phyloP scores from a whole-genome alignment of 64 coral and sea anemone species.

The Pocillopora verrucosa region DNA sequence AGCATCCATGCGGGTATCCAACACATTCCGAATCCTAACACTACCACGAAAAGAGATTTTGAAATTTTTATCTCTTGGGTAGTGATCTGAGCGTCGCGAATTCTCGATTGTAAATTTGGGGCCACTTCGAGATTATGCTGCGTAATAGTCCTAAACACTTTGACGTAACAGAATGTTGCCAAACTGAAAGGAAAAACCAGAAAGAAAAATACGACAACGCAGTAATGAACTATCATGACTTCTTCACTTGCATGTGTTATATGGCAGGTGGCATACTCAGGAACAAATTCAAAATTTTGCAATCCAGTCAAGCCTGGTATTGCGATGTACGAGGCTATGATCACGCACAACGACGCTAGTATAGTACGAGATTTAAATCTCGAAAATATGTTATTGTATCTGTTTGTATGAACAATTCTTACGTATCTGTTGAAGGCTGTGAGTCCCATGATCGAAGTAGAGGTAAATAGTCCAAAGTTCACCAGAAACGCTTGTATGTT shows the following conservation, averaged over 20 bases:
- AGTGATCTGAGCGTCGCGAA: background rate
- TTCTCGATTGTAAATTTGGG: background rate
- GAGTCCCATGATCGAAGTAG: slow-evolving; percentile 6
- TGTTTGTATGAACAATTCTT: slow-evolving; percentile 10
- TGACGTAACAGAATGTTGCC: background rate
- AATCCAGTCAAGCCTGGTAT: slow-evolving; percentile 5
- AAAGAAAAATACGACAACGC: slow-evolving; percentile 9
- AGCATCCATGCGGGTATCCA: slow-evolving; percentile 26
- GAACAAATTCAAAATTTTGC: slow-evolving; percentile 10
- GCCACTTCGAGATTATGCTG: slow-evolving; percentile 14
- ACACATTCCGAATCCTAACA: background rate
- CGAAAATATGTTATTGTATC: background rate
- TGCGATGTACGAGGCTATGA: background rate
- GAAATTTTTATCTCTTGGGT: slow-evolving; percentile 26
- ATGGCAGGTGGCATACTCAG: slow-evolving; percentile 8
- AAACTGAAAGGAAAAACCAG: background rate
- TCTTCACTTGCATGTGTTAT: background rate
- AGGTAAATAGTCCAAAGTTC: slow-evolving; percentile 8
- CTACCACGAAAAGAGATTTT: slow-evolving; percentile 20
- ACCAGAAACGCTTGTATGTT: slow-evolving; percentile 48
- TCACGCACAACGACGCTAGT: background rate
- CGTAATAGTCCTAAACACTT: background rate
- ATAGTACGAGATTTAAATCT: background rate
- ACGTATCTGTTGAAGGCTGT: slow-evolving; percentile 36
- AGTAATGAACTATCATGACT: slow-evolving; percentile 20